Base-by-base conservation (phyloP, 2,113 vertebrate genomes). In the Carassius auratus region DNA sequence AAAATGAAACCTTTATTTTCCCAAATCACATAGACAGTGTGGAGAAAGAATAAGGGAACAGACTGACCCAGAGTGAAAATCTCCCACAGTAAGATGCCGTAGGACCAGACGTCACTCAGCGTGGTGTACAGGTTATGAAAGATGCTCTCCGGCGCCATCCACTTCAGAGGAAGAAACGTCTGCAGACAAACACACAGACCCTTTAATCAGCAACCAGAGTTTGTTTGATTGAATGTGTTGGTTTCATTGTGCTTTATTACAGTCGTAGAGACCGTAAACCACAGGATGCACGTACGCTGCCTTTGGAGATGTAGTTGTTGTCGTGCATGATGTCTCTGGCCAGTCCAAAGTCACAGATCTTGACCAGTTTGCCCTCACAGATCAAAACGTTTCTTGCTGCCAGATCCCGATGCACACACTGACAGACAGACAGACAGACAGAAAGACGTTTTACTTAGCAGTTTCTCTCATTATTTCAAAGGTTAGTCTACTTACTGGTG, bases 111-210 rank as follows among this genome's bases (percentile, higher is more conserved):
- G 1, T 99, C 98, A 0, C 98, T 99, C 91, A 98, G 91, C 3
- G 97, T 98, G 64, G 98, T 99, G 92, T 99, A 99, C 77, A 99
- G 95, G 89, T 99, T 99, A 92, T 99, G 97, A 93, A 99, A 99
- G 93, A 99, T 99, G 88, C 98, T 99, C 91, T 99, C 98, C 0
- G 98, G 98, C 62, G 98, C 98, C 98, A 99, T 99, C 98, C 98
- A 99, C 90, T 99, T 99, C 86, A 99, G 92, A 3, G 98, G 98
- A 84, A 99, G 94, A 92, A 99, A 99, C 1, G 98, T 99, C 98
- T 99, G 86, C 69, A 87, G 83, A 59, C 26, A 87, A 81, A 55
- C 79, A 88, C 48, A 74, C 36, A 86, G 5, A 8, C 26, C 0
- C 3, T 69, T 69, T 8, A 57, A 0, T 21, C 55, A 57, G 55